A percentile compares a stretch with the other conserved stretches of the same genome.
Evolutionary conservation across 2,888 invertebrate species (phyloP).

Genomic region (Arrhopalites spinosus): DNA sequence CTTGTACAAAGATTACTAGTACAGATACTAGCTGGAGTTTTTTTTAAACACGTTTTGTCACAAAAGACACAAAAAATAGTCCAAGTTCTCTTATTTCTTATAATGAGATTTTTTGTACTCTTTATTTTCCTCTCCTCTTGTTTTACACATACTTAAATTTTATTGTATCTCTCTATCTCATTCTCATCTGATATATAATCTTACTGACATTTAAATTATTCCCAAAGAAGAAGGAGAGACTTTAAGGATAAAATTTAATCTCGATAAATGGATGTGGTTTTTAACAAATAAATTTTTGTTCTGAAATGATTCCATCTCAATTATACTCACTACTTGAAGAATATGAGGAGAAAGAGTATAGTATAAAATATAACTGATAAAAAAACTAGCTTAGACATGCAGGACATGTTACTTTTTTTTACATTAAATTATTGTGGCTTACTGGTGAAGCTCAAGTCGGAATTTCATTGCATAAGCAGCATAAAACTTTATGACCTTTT

Average conservation of each 20-base stretch:
- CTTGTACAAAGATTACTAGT: background rate
- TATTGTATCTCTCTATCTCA: background rate
- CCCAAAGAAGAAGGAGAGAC: background rate
- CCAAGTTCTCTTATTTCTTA: background rate
- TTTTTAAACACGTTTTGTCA: conserved; percentile 29
- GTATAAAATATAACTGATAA: too few species aligned
- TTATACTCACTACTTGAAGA: background rate
- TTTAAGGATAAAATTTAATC: conserved; percentile 35
- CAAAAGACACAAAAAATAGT: conserved; percentile 19
- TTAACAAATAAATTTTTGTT: conserved; percentile 40
- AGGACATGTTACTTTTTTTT: too few species aligned
- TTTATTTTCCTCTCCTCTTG: background rate
- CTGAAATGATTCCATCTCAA: conserved; percentile 29
- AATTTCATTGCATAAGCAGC: too few species aligned
- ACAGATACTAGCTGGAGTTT: background rate
- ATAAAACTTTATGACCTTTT: too few species aligned
- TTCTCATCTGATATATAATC: too few species aligned
- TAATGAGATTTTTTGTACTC: conserved; percentile 38
- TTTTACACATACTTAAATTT: background rate
- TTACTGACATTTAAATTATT: background rate
- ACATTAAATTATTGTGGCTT: too few species aligned
- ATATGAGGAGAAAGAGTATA: background rate
- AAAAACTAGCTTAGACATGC: too few species aligned
- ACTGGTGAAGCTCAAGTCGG: too few species aligned
- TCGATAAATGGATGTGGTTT: conserved; percentile 41